Evolutionary conservation across 2,797 vertebrate genomes (phyloP), one percentile per base, ranked within the genome.

Genomic region (Microchirus variegatus): DNA sequence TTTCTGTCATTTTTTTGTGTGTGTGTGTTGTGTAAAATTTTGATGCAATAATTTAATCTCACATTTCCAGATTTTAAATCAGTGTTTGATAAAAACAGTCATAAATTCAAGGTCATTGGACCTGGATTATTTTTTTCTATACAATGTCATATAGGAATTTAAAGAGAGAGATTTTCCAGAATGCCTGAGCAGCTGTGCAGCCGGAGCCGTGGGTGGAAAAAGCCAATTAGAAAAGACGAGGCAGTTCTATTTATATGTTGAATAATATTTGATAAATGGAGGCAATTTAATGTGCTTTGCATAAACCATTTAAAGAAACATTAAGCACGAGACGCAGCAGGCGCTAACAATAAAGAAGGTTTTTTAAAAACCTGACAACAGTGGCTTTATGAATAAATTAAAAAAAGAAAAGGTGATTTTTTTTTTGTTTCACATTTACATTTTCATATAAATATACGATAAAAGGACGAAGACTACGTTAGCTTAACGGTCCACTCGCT

Each of bases 171-270:
- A 22, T 22, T 9, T 8, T 10, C 14, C 10, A 16, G 13, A 5
- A 1, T 59, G 45, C n/a, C 54, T 3, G 19, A 35, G 1, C 35
- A 52, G 62, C 48, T 22, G 37, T 31, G 42, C 44, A 16, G 0
- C 3, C n/a, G 7, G 15, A 52, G n/a, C 46, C 6, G 12, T 26
- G 59, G 59, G 55, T 10, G 50, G 38, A 1, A 44, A 37, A 19
- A 54, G 41, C 10, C 49, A 53, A 53, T 57, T 37, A 53, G 11
- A 46, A 65, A 44, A 49, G 13, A 14, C 37, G 10, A 50, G 43
- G 47, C 35, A 11, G 13, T 31, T 50, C 26, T 10, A 42, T 51
- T 38, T 47, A 6, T 49, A 10, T 26, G 1, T 38, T 26, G 12
- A 13, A 9, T 50, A 13, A 17, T n/a, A 17, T 26, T 12, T 58